Conservation (phyloP, 2,888 invertebrate species). For the Agonopterix subpropinquella region DNA sequence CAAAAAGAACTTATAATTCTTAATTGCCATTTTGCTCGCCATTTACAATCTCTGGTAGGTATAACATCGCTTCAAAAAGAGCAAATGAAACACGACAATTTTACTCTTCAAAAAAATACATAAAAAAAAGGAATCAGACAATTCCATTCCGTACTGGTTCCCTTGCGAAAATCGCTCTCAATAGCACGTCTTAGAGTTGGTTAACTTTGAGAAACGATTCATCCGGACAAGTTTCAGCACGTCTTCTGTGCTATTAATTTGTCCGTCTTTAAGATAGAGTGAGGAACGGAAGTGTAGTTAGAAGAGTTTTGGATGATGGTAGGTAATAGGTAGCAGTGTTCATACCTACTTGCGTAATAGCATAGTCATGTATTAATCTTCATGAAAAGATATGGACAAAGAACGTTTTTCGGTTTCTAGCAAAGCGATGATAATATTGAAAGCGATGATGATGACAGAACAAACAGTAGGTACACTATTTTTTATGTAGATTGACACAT, state of each 20-base stretch:
- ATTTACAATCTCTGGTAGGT: constrained; percentile 11
- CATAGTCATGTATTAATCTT: no score
- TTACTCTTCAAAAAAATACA: constrained; percentile 24
- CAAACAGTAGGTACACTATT: no score
- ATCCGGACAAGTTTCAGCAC: constrained; percentile 33
- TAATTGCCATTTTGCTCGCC: no score
- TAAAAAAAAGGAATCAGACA: constrained; percentile 39
- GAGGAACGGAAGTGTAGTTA: constrained; percentile 1
- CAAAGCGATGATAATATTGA: no score
- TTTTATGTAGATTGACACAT: no score
- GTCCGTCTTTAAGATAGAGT: constrained; percentile 16
- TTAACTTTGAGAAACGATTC: constrained; percentile 19
- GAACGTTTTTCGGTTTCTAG: no score
- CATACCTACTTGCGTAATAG: no score
- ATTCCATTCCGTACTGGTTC: constrained; percentile 46
- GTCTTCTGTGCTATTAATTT: constrained; percentile 38
- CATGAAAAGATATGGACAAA: no score
- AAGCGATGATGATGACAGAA: no score
- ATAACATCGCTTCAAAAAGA: constrained; percentile 32
- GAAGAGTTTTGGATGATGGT: background rate
- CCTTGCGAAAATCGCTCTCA: constrained; percentile 53
- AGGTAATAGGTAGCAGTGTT: no score
- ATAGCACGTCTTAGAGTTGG: constrained; percentile 22
- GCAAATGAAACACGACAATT: constrained; percentile 46
- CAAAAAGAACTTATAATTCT: no score